Evolutionary conservation across 2,888 invertebrate genomes (phyloP), one percentile per base, ranked within the genome.

Genomic region (Eledone cirrhosa): DNA sequence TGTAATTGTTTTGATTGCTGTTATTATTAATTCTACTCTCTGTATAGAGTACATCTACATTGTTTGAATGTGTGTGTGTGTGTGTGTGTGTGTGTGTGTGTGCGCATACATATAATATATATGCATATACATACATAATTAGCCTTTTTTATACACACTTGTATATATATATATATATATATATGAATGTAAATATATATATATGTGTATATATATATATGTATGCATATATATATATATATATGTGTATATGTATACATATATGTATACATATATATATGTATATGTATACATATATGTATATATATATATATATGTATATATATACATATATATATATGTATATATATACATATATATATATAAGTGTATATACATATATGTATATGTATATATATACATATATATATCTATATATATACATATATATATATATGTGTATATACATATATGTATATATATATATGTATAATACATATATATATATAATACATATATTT

Each of bases 81-180:
- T 24, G 16, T 0, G 2, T 0, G 7, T 7, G 3, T 59, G 13
- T 59, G 24, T 59, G 13, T 24, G 13, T 7, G 3, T 3, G 3
- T 59, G 13, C 13, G 13, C 13, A 59, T n/a, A 2, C 1, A 7
- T n/a, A n/a, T n/a, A n/a, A 59, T 59, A 14, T 59, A 53, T 53
- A 53, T 59, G 16, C 16, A 59, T 24, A 59, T 59, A 59, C 24
- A 59, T 59, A 59, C 16, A 59, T 59, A 1, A n/a, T 1, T 24
- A 59, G 3, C 3, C 3, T n/a, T 59, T n/a, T 59, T 7, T 59
- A 59, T 59, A 59, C 11, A 59, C 13, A 59, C 11, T 7, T 59
- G 24, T 59, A 59, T 53, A 59, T 59, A 59, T 59, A 59, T 59
- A 59, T 3, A 59, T 59, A 59, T 59, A 59, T 59, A 59, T 59